These are phyloP conservation scores for Xiphophorus couchianus DNA, from an alignment of 2,113 vertebrate genomes.

Conservation along the genomic window DNA sequence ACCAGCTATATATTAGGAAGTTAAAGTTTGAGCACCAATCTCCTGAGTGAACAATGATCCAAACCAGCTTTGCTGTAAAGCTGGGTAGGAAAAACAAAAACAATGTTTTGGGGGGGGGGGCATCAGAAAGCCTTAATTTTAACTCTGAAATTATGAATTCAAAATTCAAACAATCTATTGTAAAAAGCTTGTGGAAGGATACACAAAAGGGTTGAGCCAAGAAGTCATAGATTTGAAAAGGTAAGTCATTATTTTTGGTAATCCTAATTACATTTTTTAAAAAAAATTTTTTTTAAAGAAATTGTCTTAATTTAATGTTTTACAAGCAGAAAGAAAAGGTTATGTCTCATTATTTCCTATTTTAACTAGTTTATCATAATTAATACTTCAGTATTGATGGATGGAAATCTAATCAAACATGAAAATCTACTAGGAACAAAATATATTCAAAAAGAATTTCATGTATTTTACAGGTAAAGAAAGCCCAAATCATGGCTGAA, in stretches of 20 bases:
- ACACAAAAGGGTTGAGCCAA: not conserved
- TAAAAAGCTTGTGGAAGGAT: not conserved
- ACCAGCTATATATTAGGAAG: no score
- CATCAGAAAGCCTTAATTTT: not conserved
- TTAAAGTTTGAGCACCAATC: no score
- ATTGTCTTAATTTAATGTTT: not conserved
- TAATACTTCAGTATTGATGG: not conserved
- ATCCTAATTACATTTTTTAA: not conserved
- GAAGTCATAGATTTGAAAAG: not conserved
- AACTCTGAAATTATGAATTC: not conserved
- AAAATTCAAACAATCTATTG: not conserved
- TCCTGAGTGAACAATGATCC: not conserved
- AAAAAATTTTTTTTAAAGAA: not conserved
- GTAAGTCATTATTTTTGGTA: not conserved
- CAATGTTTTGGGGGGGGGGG: not conserved
- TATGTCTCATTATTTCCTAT: not conserved
- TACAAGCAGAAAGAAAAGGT: not conserved
- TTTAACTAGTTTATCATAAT: not conserved
- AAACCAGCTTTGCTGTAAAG: not conserved
- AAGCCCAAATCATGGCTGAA: constrained; percentile 18
- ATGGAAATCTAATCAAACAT: not conserved
- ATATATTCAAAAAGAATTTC: not conserved
- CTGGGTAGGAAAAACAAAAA: not conserved
- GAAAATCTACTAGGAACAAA: not conserved
- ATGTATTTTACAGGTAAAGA: not conserved